These are phyloP conservation scores for Helleia helle DNA, from an alignment of 2,888 invertebrate genomes.

Conservation along the genomic window DNA sequence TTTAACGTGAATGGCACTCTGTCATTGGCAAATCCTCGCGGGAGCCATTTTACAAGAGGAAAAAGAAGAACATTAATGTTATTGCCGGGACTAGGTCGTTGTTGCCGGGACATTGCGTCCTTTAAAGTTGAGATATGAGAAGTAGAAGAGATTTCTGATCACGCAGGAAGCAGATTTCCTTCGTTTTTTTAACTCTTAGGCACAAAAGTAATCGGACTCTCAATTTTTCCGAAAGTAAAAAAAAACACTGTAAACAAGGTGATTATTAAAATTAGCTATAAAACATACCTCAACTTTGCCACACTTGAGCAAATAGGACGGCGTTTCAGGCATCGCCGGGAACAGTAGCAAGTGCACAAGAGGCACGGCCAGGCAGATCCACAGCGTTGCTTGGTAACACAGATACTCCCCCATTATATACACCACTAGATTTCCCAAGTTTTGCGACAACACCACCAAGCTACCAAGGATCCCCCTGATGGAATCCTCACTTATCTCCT, in stretches of 20 bases:
- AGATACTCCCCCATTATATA: constrained; percentile 57
- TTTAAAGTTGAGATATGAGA: too few relatives aligned
- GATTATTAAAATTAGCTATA: neutral
- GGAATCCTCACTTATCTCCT: constrained; percentile 61
- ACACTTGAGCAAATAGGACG: constrained; percentile 52
- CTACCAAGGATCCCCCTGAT: constrained; percentile 57
- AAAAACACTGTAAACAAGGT: neutral
- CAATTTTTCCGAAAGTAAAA: neutral
- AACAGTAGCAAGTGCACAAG: constrained; percentile 52
- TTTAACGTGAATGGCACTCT: too few relatives aligned
- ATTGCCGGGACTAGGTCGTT: too few relatives aligned
- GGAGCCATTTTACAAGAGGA: too few relatives aligned
- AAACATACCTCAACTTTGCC: constrained; percentile 54
- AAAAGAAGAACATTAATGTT: too few relatives aligned
- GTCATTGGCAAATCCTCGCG: too few relatives aligned
- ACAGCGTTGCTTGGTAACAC: constrained; percentile 49
- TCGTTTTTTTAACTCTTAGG: too few relatives aligned
- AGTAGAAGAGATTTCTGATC: too few relatives aligned
- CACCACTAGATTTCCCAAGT: constrained; percentile 51
- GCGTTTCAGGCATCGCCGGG: constrained; percentile 59
- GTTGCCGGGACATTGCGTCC: too few relatives aligned
- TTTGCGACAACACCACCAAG: constrained; percentile 56
- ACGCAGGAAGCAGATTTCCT: too few relatives aligned
- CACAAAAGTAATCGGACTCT: too few relatives aligned
- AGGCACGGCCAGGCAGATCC: constrained; percentile 55